Conservation (phyloP, 2,113 vertebrate genomes). For the Phaethon lepturus region DNA sequence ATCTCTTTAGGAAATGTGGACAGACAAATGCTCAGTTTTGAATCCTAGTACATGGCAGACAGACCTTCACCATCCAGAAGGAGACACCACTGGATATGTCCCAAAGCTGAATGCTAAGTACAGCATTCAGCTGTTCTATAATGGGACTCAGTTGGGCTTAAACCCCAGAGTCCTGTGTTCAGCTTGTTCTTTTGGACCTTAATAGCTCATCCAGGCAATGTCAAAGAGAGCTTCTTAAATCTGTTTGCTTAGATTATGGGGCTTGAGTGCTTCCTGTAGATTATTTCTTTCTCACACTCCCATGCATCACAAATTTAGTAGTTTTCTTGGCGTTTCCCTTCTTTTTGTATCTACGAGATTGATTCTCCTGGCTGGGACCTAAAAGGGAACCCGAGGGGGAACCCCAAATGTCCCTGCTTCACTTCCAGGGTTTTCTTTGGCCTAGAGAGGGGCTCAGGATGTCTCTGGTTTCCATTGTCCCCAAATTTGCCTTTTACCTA, state of each 20-base stretch:
- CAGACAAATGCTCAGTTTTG: background rate
- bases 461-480: rapidly evolving
- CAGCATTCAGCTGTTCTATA: background rate
- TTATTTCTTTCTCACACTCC: background rate
- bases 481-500: background rate
- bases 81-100: background rate
- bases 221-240: background rate
- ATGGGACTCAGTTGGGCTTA: background rate
- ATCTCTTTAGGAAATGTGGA: background rate
- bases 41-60: background rate
- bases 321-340: background rate
- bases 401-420: background rate
- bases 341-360: background rate
- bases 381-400: background rate
- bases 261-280: background rate
- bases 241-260: background rate
- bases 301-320: background rate
- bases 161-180: background rate
- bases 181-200: background rate
- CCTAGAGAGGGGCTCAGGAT: background rate
- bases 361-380: background rate
- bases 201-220: background rate
- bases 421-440: background rate
- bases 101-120: background rate
- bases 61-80: background rate